Conservation (phyloP, 2,888 invertebrate genomes). For the Nemotelus nigrinus region DNA sequence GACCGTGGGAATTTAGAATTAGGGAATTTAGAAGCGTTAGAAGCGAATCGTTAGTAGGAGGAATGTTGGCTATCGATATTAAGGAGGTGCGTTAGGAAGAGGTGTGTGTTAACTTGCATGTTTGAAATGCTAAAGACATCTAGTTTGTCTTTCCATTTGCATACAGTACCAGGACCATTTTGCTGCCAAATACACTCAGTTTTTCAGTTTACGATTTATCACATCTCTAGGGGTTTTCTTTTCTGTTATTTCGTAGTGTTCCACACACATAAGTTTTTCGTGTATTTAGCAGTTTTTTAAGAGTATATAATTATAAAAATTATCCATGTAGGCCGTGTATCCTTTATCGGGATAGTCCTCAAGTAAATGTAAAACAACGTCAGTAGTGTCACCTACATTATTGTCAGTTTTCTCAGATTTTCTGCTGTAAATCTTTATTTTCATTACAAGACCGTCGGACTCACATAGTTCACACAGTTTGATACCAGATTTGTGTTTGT, state of each 20-base stretch:
- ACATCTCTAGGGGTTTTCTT: not conserved
- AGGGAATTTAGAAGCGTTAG: too few relatives aligned
- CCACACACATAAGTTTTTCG: slow-evolving; percentile 34
- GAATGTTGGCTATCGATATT: too few relatives aligned
- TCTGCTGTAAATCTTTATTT: slow-evolving; percentile 46
- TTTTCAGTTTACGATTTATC: not conserved
- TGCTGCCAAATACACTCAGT: not conserved
- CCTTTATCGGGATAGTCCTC: slow-evolving; percentile 49
- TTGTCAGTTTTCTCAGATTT: slow-evolving; percentile 45
- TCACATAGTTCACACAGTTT: too few relatives aligned
- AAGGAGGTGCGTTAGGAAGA: too few relatives aligned
- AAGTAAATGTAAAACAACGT: slow-evolving; percentile 49
- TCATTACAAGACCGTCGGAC: slow-evolving; percentile 48
- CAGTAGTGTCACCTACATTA: slow-evolving; percentile 48
- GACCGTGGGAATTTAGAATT: too few relatives aligned
- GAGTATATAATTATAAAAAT: slow-evolving; percentile 48
- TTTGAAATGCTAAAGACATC: not conserved
- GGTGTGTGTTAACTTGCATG: not conserved
- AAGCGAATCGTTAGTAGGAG: too few relatives aligned
- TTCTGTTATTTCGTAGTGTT: slow-evolving; percentile 1
- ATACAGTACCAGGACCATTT: slow-evolving; percentile 3
- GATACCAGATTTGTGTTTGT: too few relatives aligned
- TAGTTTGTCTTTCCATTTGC: not conserved
- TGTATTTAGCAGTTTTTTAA: slow-evolving; percentile 46
- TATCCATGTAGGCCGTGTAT: slow-evolving; percentile 47